phyloP scores from a whole-genome alignment of 2,888 invertebrate genomes.

The Torymus texanus region DNA sequence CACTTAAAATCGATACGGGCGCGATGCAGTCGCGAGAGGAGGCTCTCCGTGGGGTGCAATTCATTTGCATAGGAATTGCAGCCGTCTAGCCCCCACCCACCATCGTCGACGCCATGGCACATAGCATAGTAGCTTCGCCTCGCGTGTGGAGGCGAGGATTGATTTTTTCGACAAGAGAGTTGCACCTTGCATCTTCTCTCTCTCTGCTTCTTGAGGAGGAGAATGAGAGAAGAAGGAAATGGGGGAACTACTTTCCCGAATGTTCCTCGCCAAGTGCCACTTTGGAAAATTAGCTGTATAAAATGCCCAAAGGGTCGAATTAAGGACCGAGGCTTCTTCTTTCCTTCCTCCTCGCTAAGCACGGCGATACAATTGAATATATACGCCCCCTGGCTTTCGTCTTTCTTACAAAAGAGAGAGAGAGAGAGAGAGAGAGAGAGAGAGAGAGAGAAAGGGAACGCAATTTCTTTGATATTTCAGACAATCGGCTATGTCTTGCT shows the following conservation, averaged over 20 bases:
- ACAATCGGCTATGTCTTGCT: too few relatives aligned
- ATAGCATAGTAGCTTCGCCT: too few relatives aligned
- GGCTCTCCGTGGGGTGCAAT: slow-evolving; percentile 66
- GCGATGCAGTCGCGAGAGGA: slow-evolving; percentile 52
- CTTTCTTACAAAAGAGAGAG: not conserved
- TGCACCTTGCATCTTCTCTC: slow-evolving; percentile 28
- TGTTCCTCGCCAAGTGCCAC: slow-evolving; percentile 48
- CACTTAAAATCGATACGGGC: slow-evolving; percentile 74
- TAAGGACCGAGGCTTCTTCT: slow-evolving; percentile 31
- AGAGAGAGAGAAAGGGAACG: too few relatives aligned
- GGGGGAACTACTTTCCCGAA: slow-evolving; percentile 44
- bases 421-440: too few relatives aligned
- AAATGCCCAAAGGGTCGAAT: slow-evolving; percentile 47
- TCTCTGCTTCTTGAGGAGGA: slow-evolving; percentile 9
- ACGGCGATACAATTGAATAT: slow-evolving; percentile 36
- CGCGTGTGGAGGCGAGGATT: slow-evolving; percentile 55
- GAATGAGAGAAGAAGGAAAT: not conserved
- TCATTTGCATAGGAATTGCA: slow-evolving; percentile 74
- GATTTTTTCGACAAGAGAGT: slow-evolving; percentile 60
- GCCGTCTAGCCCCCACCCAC: slow-evolving; percentile 55
- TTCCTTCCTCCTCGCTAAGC: slow-evolving; percentile 33
- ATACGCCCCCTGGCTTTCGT: slow-evolving; percentile 4
- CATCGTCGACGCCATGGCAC: not conserved
- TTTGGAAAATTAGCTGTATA: slow-evolving; percentile 55
- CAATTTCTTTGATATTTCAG: too few relatives aligned